Evolutionary conservation across 2,888 invertebrate species (phyloP), one percentile per base, ranked within the genome.

Genomic region (Scaeva pyrastri): DNA sequence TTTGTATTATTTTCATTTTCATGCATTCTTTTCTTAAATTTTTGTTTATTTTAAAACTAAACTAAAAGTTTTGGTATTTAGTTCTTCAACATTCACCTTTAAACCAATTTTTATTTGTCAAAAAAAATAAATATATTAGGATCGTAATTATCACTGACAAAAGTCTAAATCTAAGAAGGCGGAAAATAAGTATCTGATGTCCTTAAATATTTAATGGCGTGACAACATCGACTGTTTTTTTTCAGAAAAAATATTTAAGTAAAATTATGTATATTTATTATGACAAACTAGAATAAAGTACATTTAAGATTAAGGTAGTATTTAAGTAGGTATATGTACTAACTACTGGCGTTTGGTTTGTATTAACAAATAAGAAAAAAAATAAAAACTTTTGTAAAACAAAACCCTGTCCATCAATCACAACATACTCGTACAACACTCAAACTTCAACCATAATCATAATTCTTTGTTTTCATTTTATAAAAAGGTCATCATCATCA

Each of bases 401-500:
- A 41, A 60, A 21, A 41, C 4, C 39, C 19, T 41, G 1, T 12
- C 41, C 41, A 60, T 60, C 39, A 41, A 19, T 41, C 60, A 60
- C 60, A 21, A 23, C 11, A 60, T 21, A n/a, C n/a, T n/a, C n/a
- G n/a, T n/a, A 60, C 60, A 19, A 60, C 60, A 60, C 41, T 41
- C 21, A 52, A 52, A 52, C 26, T 26, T 52, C 52, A 41, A 23
- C 4, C 60, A 60, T 39, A 55, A 55, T 2, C 26, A 55, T n/a
- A n/a, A n/a, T 55, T 55, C 16, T 77, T 45, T 58, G 26, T 41
- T 82, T 58, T 31, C 14, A 52, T 52, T n/a, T 14, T 26, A 11
- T 7, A 31, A 31, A 31, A 52, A 36, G 58, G 58, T 58, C 19
- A 12, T 58, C 56, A 16, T 56, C 31, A 56, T 7, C 21, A 1